Conservation (phyloP, 2,113 vertebrate genomes). For the Myiozetetes cayanensis region DNA sequence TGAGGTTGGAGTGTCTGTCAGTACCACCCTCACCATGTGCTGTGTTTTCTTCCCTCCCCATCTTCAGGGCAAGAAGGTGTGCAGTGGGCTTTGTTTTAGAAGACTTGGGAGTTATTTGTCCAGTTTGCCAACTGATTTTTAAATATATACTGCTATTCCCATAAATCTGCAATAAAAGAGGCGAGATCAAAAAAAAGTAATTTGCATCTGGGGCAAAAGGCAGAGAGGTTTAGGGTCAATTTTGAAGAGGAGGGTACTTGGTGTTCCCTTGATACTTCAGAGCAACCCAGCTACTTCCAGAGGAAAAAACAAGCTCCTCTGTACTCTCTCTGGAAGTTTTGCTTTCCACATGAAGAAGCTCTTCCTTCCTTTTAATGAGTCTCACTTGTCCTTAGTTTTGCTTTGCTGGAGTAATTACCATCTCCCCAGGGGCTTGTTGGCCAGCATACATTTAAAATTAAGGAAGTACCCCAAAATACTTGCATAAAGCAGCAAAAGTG, state of each 20-base stretch:
- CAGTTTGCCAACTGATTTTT: not conserved
- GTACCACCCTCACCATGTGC: rapidly evolving
- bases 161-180: not conserved
- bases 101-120: not conserved
- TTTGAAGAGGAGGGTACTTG: not conserved
- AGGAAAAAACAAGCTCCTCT: not conserved
- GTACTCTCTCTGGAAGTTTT: not conserved
- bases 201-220: not conserved
- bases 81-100: not conserved
- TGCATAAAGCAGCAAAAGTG: not conserved
- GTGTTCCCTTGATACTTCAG: not conserved
- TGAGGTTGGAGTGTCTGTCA: not conserved
- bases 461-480: not conserved
- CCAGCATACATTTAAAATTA: not conserved
- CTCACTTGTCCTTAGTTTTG: not conserved
- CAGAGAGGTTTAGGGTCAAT: not conserved
- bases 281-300: not conserved
- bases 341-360: not conserved
- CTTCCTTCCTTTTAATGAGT: not conserved
- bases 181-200: not conserved
- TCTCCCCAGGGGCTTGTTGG: not conserved
- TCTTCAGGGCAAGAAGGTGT: not conserved
- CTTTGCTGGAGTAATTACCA: not conserved
- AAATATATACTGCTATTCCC: not conserved
- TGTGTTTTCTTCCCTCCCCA: not conserved